These are phyloP conservation scores for Vireo altiloquus DNA, from an alignment of 2,113 vertebrate genomes.

Conservation along the genomic window DNA sequence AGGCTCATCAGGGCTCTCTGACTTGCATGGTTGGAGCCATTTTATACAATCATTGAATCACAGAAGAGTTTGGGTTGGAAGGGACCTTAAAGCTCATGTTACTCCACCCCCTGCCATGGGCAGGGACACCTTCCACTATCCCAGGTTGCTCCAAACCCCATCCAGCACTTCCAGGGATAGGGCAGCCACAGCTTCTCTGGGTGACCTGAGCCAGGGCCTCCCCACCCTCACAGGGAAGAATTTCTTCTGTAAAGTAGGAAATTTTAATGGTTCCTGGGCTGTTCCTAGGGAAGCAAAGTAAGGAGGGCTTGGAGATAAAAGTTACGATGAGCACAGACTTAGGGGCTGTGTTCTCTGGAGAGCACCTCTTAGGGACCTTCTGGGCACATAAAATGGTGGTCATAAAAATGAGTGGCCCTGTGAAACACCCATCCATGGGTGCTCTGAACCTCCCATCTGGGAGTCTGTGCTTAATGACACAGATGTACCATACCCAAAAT, in stretches of 20 bases:
- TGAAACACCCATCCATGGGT: accelerated
- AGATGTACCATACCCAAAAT: accelerated
- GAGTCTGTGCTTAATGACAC: background rate
- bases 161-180: background rate
- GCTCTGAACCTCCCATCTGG: background rate
- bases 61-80: background rate
- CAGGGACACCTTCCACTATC: background rate
- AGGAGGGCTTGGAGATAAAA: background rate
- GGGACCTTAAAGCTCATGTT: background rate
- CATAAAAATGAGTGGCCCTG: background rate
- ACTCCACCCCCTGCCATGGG: background rate
- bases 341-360: accelerated
- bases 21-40: background rate
- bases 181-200: background rate
- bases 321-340: background rate
- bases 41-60: background rate
- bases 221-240: background rate
- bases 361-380: background rate
- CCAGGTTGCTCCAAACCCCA: background rate
- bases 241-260: background rate
- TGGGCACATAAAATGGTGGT: background rate
- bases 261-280: background rate
- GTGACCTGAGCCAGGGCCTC: background rate
- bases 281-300: background rate
- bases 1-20: background rate